phyloP scores from a whole-genome alignment of 2,113 vertebrate genomes.

The Entomyzon cyanotis region DNA sequence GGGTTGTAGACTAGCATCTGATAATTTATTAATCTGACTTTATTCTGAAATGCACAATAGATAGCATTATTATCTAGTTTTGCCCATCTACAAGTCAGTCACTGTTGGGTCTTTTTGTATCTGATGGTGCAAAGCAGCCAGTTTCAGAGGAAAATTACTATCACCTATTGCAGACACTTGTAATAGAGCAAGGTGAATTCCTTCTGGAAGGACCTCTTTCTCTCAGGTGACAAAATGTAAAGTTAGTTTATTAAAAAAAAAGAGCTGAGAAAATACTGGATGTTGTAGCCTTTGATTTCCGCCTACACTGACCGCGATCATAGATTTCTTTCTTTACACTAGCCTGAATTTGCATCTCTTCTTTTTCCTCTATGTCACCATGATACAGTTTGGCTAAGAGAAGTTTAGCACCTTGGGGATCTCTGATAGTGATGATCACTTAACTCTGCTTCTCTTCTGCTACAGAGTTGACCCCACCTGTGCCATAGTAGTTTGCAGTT shows the following conservation, averaged over 20 bases:
- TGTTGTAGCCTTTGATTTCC: neutral
- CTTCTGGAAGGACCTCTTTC: neutral
- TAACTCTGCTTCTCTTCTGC: neutral
- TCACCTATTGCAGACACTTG: neutral
- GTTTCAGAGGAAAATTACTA: neutral
- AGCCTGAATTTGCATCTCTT: neutral
- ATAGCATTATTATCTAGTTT: neutral
- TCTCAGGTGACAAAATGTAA: neutral
- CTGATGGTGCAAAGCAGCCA: neutral
- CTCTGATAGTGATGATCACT: neutral
- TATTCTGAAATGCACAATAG: neutral
- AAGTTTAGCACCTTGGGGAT: neutral
- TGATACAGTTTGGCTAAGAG: neutral
- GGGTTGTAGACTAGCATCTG: neutral
- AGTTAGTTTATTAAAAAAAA: neutral
- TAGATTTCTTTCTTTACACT: neutral
- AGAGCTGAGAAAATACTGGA: neutral
- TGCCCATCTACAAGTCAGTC: neutral
- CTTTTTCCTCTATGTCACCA: neutral
- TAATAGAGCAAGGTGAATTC: neutral
- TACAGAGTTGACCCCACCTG: neutral
- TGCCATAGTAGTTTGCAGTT: fast-evolving
- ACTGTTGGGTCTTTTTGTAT: neutral
- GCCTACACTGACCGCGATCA: neutral
- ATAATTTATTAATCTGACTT: neutral